Evolutionary conservation across 2,113 vertebrate species (phyloP), one percentile per base, ranked within the genome.

Genomic region (Xerus inauris): DNA sequence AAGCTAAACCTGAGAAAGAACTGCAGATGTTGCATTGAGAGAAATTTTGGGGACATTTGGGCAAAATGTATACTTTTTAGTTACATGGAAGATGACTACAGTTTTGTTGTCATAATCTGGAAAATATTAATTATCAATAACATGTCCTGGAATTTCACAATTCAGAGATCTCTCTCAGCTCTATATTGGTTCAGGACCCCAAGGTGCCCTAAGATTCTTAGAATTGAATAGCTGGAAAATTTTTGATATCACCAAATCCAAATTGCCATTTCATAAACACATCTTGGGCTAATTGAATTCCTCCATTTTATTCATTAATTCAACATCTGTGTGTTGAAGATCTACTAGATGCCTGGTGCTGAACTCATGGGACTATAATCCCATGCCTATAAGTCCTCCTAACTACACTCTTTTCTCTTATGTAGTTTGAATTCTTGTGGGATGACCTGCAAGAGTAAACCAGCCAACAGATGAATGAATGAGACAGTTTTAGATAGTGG

Each of bases 141-240:
- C 10, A 47, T 35, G 14, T 73, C 51, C 42, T 51, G 57, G 49
- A 45, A 82, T 77, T 67, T 40, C 16, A 49, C 24, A 54, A 12
- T 69, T 9, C 16, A 88, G 80, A 73, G 6, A 12, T 45, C 42
- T 88, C 16, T 77, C n/a, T 89, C 40, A 51, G 38, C 13, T 80
- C 35, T 85, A 0, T 13, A 28, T 72, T n/a, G 22, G 38, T 45
- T 86, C 69, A 91, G 65, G 35, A 91, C 28, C n/a, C 38, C 69
- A 40, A 76, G 72, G n/a, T 80, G 26, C 45, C 17, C 22, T 26
- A 65, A 19, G 24, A 3, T 45, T 80, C 26, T 91, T 80, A 16
- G 57, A n/a, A 91, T 83, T 89, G 75, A 64, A 88, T 76, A 87
- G 47, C 47, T 75, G 49, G 49, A 96, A 87, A 65, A 92, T 49